These are phyloP conservation scores for Cephalopachus bancanus DNA, from an alignment of 2,797 vertebrate species.

Conservation along the genomic window DNA sequence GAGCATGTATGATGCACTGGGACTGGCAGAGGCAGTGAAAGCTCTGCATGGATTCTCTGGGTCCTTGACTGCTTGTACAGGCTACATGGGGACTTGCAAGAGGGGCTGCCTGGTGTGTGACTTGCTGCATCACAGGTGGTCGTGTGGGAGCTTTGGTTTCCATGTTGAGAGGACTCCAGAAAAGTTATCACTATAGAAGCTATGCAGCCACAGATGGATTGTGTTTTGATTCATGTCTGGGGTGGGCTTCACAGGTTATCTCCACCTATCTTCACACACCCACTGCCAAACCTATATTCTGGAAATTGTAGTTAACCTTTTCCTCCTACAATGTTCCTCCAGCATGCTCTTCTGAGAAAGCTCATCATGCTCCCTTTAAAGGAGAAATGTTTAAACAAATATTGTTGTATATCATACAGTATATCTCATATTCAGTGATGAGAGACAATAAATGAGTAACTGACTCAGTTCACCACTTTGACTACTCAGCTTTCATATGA, in stretches of 20 bases:
- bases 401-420: not conserved
- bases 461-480: not conserved
- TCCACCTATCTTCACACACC: not conserved
- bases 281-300: not conserved
- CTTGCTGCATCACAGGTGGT: not conserved
- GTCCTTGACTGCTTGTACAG: not conserved
- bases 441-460: not conserved
- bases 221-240: not conserved
- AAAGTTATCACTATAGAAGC: not conserved
- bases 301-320: not conserved
- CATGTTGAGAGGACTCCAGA: not conserved
- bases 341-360: not conserved
- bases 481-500: not conserved
- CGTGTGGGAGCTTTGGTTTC: not conserved
- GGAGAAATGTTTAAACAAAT: not conserved
- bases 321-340: not conserved
- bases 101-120: not conserved
- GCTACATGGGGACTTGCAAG: not conserved
- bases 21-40: not conserved
- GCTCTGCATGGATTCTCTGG: accelerated
- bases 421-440: not conserved
- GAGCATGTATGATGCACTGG: not conserved
- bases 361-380: not conserved
- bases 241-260: not conserved
- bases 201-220: not conserved